A percentile compares a stretch with the other conserved stretches of the same genome.
Conservation (phyloP, 2,888 invertebrate species). For the Limnephilus auricula region DNA sequence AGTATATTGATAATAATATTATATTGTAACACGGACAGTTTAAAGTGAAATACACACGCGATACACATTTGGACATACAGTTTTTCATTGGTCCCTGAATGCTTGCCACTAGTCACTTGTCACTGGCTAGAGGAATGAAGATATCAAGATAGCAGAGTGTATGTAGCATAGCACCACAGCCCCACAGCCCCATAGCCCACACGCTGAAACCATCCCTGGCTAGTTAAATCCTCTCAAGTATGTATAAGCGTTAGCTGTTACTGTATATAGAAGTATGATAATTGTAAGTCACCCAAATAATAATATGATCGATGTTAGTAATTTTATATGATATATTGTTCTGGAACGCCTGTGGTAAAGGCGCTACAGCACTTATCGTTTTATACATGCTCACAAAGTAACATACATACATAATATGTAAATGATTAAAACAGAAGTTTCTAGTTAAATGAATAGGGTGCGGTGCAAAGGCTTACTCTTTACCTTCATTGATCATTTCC, state of each 20-base stretch:
- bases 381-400: constrained; percentile 59
- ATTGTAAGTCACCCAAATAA: constrained; percentile 65
- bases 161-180: not conserved
- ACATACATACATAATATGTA: constrained; percentile 38
- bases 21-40: constrained; percentile 2
- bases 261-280: constrained; percentile 65
- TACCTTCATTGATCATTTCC: constrained; percentile 16
- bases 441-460: not conserved
- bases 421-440: constrained; percentile 7
- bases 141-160: not conserved
- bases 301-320: constrained; percentile 65
- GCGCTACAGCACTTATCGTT: constrained; percentile 56
- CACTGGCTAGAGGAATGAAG: not conserved
- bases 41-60: constrained; percentile 2
- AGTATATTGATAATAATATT: not conserved
- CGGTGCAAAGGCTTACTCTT: constrained; percentile 12
- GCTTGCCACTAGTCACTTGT: not conserved
- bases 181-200: constrained; percentile 7
- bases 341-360: constrained; percentile 59
- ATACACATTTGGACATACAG: not conserved
- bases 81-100: not conserved
- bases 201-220: constrained; percentile 51
- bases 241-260: constrained; percentile 65
- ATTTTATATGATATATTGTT: constrained; percentile 65
- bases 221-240: constrained; percentile 58